These are phyloP conservation scores for Busseola fusca DNA, from an alignment of 2,888 invertebrate genomes.

Conservation along the genomic window DNA sequence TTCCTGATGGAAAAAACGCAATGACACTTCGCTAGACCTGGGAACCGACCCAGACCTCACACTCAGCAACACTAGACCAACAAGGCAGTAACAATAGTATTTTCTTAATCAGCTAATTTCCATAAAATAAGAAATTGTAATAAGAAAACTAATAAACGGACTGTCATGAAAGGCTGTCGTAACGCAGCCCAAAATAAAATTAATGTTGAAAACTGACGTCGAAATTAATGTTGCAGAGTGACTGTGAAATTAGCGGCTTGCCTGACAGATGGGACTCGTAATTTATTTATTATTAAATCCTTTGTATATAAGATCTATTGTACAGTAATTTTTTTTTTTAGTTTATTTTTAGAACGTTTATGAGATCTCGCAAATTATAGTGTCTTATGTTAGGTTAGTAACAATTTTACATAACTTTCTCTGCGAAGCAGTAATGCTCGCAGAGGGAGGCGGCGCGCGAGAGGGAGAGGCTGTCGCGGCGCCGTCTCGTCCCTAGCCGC, in stretches of 20 bases:
- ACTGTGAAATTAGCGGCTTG: slow-evolving; percentile 66
- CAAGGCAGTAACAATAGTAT: not conserved
- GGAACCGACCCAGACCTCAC: too few relatives aligned
- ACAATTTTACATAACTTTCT: too few relatives aligned
- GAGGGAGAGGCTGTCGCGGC: too few relatives aligned
- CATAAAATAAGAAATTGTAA: slow-evolving; percentile 14
- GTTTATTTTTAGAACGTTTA: too few relatives aligned
- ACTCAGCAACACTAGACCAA: not conserved
- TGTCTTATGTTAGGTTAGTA: too few relatives aligned
- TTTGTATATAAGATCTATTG: slow-evolving; percentile 42
- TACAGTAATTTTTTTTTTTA: slow-evolving; percentile 13
- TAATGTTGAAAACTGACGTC: slow-evolving; percentile 65
- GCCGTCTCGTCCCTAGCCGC: too few relatives aligned
- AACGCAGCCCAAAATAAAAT: slow-evolving; percentile 61
- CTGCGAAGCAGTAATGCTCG: too few relatives aligned
- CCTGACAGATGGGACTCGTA: slow-evolving; percentile 57
- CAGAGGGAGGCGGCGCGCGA: too few relatives aligned
- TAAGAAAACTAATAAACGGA: slow-evolving; percentile 26
- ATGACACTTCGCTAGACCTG: too few relatives aligned
- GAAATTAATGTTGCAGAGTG: slow-evolving; percentile 66
- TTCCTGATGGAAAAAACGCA: too few relatives aligned
- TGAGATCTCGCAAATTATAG: not conserved
- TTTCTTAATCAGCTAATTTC: not conserved
- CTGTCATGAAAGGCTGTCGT: slow-evolving; percentile 33
- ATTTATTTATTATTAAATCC: slow-evolving; percentile 72